phyloP scores from a whole-genome alignment of 2,797 vertebrate species.

The Macrochelys suwanniensis region DNA sequence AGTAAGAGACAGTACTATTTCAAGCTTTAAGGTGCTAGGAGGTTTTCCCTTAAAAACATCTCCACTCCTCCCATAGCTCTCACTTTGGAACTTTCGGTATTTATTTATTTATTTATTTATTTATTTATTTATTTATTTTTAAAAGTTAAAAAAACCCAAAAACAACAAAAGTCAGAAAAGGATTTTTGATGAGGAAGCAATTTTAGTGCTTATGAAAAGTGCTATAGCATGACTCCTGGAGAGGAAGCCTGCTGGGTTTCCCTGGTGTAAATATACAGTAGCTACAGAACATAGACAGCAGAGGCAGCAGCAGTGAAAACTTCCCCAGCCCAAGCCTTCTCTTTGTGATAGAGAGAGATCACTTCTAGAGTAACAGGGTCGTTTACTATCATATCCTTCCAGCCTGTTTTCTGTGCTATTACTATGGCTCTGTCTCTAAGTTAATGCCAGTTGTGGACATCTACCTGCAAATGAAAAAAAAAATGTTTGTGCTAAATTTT shows the following conservation, averaged over 20 bases:
- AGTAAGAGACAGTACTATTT: background rate
- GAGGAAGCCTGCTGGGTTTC: background rate
- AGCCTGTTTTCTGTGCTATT: background rate
- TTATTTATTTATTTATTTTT: no score
- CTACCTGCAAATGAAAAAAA: background rate
- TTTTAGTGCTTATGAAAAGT: background rate
- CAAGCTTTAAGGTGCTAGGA: background rate
- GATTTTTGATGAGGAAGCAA: background rate
- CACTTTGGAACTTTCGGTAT: background rate
- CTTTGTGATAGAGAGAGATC: fast-evolving
- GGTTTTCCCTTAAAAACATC: fast-evolving
- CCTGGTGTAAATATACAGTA: no score
- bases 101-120: no score
- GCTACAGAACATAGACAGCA: background rate
- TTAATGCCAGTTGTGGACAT: background rate
- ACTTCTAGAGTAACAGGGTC: background rate
- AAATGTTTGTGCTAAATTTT: background rate
- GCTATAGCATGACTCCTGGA: background rate
- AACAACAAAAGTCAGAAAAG: background rate
- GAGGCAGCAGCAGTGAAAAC: background rate
- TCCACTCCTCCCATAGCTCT: background rate
- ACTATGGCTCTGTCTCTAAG: background rate
- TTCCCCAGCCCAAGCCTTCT: background rate
- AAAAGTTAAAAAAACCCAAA: no score
- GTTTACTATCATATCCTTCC: background rate